Evolutionary conservation across 2,113 vertebrate genomes (phyloP).

Genomic region (Anseranas semipalmata): DNA sequence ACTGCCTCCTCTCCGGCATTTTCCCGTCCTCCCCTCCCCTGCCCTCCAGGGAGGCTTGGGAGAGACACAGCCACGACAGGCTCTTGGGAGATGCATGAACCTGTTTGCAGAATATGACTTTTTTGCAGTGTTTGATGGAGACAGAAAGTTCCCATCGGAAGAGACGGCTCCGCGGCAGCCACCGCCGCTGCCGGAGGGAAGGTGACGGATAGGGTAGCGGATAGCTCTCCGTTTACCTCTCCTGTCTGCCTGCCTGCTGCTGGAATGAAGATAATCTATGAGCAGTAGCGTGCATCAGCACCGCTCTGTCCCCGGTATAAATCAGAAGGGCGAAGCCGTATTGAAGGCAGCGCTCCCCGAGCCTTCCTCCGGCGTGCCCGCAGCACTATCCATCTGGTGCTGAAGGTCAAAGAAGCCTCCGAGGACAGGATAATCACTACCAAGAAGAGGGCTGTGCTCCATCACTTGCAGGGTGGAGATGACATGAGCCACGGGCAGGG

Average conservation of each 20-base stretch:
- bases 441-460: neutral
- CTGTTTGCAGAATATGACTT: conserved; percentile 36
- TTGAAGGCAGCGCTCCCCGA: conserved; percentile 29
- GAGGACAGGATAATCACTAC: neutral
- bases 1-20: neutral
- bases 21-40: neutral
- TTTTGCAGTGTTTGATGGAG: conserved; percentile 27
- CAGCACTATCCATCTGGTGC: conserved; percentile 40
- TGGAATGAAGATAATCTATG: conserved; percentile 65
- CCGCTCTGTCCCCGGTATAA: neutral
- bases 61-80: neutral
- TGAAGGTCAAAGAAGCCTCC: conserved; percentile 53
- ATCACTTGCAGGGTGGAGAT: conserved; percentile 2
- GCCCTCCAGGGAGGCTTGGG: neutral
- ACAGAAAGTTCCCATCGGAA: conserved; percentile 32
- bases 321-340: conserved; percentile 39
- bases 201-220: conserved; percentile 35
- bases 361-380: conserved; percentile 17
- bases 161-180: neutral
- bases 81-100: neutral
- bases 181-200: neutral
- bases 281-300: conserved; percentile 26
- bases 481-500: neutral
- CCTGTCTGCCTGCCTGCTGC: conserved; percentile 23
- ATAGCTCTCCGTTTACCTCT: conserved; percentile 11